These are phyloP conservation scores for Hedychridium roseum DNA, from an alignment of 2,888 invertebrate species.

Conservation along the genomic window DNA sequence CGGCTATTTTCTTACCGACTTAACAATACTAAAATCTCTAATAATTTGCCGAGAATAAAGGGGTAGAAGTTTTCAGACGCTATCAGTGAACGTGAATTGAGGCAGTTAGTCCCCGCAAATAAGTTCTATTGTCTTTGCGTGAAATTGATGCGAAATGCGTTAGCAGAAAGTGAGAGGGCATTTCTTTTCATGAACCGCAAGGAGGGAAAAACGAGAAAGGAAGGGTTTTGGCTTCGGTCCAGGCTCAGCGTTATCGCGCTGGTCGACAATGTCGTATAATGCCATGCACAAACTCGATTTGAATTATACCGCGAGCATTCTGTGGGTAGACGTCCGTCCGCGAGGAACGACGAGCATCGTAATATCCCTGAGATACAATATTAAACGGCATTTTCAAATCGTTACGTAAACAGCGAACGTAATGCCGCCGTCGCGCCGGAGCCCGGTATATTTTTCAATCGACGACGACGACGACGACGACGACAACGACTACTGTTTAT, in stretches of 20 bases:
- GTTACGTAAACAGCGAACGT: conserved; percentile 15
- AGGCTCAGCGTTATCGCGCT: conserved; percentile 29
- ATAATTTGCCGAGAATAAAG: no score
- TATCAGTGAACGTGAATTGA: no score
- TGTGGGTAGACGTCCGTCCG: conserved; percentile 19
- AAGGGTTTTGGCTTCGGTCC: conserved; percentile 33
- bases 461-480: no score
- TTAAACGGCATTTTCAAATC: conserved; percentile 31
- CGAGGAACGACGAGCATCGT: conserved; percentile 38
- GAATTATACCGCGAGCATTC: conserved; percentile 31
- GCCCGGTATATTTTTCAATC: conserved; percentile 29
- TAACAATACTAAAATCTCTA: no score
- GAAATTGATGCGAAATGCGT: no score
- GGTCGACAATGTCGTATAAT: conserved; percentile 24
- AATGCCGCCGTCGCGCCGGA: conserved; percentile 17
- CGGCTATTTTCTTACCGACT: no score
- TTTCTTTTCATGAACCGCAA: no score
- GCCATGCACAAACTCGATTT: conserved; percentile 38
- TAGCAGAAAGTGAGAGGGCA: no score
- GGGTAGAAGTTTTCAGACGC: no score
- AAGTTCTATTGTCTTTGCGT: no score
- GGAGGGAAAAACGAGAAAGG: background rate
- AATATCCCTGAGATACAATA: conserved; percentile 44
- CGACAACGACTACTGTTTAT: no score
- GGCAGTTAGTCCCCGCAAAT: no score